A percentile compares a stretch with the other conserved stretches of the same genome.
Evolutionary conservation across 2,113 vertebrate species (phyloP).

Genomic region (Beaufortia kweichowensis): DNA sequence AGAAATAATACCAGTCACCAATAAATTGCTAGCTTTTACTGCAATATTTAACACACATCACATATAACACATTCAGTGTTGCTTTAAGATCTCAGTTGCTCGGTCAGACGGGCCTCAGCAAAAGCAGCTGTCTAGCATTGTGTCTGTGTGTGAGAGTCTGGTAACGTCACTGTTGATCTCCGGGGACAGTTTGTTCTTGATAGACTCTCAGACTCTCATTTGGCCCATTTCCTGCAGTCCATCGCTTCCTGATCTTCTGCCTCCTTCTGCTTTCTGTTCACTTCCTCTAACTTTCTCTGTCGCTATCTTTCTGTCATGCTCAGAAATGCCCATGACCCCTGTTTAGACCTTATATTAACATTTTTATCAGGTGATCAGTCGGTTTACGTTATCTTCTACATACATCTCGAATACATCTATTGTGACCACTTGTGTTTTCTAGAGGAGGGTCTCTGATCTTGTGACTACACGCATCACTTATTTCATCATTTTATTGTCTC

Average conservation of each 20-base stretch:
- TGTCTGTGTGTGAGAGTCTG: neutral
- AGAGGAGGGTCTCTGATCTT: too few species aligned
- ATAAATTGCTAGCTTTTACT: neutral
- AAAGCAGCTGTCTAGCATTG: conserved; percentile 8
- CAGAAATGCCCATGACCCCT: neutral
- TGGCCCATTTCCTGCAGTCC: neutral
- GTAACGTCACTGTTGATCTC: neutral
- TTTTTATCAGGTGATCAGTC: too few species aligned
- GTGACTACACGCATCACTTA: too few species aligned
- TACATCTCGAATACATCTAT: too few species aligned
- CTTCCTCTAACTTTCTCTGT: neutral
- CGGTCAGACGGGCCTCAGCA: neutral
- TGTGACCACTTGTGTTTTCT: too few species aligned
- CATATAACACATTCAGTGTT: neutral
- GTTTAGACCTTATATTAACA: too few species aligned
- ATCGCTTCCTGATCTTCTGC: neutral
- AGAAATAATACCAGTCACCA: neutral
- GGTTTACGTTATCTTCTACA: too few species aligned
- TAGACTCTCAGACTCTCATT: neutral
- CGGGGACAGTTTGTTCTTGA: neutral
- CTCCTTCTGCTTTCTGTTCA: conserved; percentile 11
- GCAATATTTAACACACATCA: neutral
- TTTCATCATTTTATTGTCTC: too few species aligned
- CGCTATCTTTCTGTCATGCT: neutral
- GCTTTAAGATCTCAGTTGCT: neutral